phyloP scores from a whole-genome alignment of 2,113 vertebrate genomes.

The Trogon melanurus region DNA sequence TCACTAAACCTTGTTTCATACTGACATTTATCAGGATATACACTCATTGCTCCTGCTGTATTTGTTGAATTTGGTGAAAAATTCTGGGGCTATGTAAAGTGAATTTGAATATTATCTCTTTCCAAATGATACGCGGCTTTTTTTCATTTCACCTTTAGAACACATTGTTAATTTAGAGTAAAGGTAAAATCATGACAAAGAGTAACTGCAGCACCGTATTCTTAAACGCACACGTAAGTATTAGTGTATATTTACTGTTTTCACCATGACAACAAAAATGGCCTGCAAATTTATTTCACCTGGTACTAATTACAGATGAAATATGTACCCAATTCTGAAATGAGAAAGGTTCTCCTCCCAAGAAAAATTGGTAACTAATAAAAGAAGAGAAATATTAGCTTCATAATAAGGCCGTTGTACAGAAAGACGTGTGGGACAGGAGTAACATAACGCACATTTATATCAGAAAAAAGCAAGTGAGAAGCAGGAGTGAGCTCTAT shows the following conservation, averaged over 20 bases:
- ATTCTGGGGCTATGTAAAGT: neutral
- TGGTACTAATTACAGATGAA: neutral
- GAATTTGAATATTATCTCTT: neutral
- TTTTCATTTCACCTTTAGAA: neutral
- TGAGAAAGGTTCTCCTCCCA: neutral
- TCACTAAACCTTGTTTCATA: neutral
- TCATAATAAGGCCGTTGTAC: neutral
- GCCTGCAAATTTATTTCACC: neutral
- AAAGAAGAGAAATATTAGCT: neutral
- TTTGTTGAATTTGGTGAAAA: neutral
- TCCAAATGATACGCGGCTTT: neutral
- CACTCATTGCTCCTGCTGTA: neutral
- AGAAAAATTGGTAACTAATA: neutral
- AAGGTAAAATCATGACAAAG: neutral
- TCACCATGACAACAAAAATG: neutral
- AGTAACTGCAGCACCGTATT: neutral
- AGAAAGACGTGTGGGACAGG: neutral
- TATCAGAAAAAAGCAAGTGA: neutral
- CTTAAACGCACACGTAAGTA: neutral
- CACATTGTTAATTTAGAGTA: neutral
- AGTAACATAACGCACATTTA: neutral
- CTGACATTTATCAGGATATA: neutral
- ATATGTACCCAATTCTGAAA: neutral
- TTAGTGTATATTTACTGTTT: neutral
- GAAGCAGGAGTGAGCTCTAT: neutral